Conservation (phyloP, 35 echinoderm and acorn worm species). For the Eucidaris tribuloides region DNA sequence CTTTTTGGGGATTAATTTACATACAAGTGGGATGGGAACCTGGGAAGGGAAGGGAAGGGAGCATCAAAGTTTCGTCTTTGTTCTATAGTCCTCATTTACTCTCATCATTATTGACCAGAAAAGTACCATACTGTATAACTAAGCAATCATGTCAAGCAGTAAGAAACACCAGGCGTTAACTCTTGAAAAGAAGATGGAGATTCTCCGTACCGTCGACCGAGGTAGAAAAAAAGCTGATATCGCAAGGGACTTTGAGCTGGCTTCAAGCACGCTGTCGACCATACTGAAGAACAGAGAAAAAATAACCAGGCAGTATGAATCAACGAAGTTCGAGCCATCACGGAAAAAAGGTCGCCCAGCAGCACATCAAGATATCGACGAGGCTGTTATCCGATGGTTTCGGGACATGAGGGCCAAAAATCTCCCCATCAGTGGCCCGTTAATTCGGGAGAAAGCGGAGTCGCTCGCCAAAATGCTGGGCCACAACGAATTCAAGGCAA, state of each 20-base stretch:
- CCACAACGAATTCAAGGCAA: background rate
- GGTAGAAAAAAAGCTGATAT: background rate
- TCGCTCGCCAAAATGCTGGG: background rate
- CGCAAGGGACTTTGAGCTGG: background rate
- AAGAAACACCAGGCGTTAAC: too few relatives aligned
- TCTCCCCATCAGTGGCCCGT: background rate
- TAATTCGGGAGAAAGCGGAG: slow-evolving; percentile 2
- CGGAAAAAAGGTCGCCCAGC: background rate
- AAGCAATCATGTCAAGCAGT: too few relatives aligned
- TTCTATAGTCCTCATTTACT: too few relatives aligned
- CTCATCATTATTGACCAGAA: too few relatives aligned
- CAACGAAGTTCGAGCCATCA: background rate
- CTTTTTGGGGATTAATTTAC: too few relatives aligned
- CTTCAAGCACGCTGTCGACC: background rate
- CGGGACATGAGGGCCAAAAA: background rate
- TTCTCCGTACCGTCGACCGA: too few relatives aligned
- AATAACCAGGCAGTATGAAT: background rate
- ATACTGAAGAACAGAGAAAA: background rate
- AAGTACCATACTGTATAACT: too few relatives aligned
- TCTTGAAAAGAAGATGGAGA: too few relatives aligned
- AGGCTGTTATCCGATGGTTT: slow-evolving; percentile 12
- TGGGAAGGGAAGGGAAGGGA: too few relatives aligned
- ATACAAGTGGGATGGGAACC: too few relatives aligned
- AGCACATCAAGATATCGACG: slow-evolving; percentile 3
- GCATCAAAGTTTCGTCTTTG: too few relatives aligned